These are phyloP conservation scores for Plutella xylostella DNA, from an alignment of 2,888 invertebrate species.

Conservation along the genomic window DNA sequence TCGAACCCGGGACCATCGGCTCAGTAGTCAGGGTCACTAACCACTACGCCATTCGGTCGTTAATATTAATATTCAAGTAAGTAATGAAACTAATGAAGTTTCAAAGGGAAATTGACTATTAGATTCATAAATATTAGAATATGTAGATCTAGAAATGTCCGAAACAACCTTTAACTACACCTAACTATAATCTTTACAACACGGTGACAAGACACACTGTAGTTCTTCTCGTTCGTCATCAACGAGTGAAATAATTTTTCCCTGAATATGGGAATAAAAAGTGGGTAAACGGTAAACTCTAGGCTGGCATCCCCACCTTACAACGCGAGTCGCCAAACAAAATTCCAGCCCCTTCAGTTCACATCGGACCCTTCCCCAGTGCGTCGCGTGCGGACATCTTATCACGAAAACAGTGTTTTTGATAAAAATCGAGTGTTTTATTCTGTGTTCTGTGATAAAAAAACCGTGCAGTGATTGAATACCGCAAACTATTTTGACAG, in stretches of 20 bases:
- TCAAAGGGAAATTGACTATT: too few relatives aligned
- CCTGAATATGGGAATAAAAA: background rate
- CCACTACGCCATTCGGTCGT: too few relatives aligned
- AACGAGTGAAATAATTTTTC: too few relatives aligned
- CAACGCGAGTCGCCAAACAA: conserved; percentile 6
- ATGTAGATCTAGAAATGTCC: too few relatives aligned
- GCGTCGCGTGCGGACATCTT: background rate
- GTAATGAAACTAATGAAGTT: too few relatives aligned
- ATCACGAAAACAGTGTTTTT: background rate
- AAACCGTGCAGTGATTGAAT: background rate
- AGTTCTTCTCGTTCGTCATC: background rate
- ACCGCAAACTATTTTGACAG: background rate
- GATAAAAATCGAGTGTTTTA: background rate
- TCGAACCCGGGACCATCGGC: too few relatives aligned
- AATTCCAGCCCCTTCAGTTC: conserved; percentile 6
- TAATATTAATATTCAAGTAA: too few relatives aligned
- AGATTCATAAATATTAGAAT: too few relatives aligned
- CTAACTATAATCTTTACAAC: background rate
- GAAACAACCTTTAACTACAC: too few relatives aligned
- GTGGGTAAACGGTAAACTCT: background rate
- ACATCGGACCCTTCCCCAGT: background rate
- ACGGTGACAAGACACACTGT: background rate
- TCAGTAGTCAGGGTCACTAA: too few relatives aligned
- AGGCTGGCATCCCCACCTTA: background rate
- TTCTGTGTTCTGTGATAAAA: background rate